Base-by-base conservation (phyloP, 2,797 vertebrate genomes). In the Liparis tanakae region DNA sequence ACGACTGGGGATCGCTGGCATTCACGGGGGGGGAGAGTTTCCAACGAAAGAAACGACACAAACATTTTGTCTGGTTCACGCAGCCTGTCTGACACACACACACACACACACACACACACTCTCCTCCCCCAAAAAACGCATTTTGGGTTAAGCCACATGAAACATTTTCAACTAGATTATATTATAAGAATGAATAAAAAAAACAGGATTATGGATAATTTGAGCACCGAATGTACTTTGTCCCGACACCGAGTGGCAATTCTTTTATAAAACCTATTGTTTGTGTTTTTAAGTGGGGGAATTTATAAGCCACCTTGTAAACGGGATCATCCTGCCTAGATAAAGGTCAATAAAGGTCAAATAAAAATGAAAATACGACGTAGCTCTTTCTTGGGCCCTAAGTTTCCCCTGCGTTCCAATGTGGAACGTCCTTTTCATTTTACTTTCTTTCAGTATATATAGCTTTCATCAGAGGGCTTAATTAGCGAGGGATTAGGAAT, bases 401-500 rank as follows among this genome's bases (percentile, higher is more conserved):
- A 22, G 22, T 43, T 34, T 41, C 10, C 13, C 57, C 6, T 53
- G 7, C 53, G 1, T 41, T 41, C 14, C 10, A 59, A 65, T 17
- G 55, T 57, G 7, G 61, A 78, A 66, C 50, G 51, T 39, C 64
- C 46, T 25, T 62, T 65, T 22, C 6, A 3, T 6, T 36, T n/a
- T 55, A 36, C 63, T 54, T 54, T 4, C 37, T 50, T 63, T 41
- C 63, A 50, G 55, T 43, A 69, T 53, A 13, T 22, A 6, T 12
- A 58, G 75, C 80, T 80, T 79, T 79, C 66, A 78, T 81, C 67
- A 43, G 71, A 80, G 64, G 59, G 54, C 78, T 81, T 85, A 71
- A 89, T 88, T 81, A 84, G 80, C 79, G 78, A 30, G 25, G 78
- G 66, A 79, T 72, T 30, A 30, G 67, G 86, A 86, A 87, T 83